Evolutionary conservation across 2,888 invertebrate species (phyloP), one percentile per base, ranked within the genome.

Genomic region (Troides aeacus): DNA sequence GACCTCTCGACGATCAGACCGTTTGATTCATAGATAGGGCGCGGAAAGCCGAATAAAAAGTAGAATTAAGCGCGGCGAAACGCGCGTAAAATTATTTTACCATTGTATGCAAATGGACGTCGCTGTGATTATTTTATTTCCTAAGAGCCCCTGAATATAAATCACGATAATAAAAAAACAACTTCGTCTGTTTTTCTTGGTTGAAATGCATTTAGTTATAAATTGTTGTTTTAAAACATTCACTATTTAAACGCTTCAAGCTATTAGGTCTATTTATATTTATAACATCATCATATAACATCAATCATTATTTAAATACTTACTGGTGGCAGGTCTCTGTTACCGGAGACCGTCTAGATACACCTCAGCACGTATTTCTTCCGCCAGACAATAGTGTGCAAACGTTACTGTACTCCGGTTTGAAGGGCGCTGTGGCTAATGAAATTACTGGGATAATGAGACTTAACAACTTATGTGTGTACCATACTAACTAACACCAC

Each of bases 81-180:
- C 91, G 89, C 92, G 92, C 92, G 92, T 92, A 92, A 92, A 92
- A 92, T 92, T 92, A 92, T 92, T 92, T 92, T 92, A 90, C 92
- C 92, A 92, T 92, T 92, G 92, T 92, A 92, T 92, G 92, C 92
- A 92, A 92, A 92, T 92, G 86, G 78, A 85, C 83, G 85, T 84
- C 80, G 87, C 86, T 81, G 91, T 92, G 92, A 92, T 92, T 92
- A 92, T 92, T 92, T 92, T 92, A 92, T 92, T 92, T 92, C 89
- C 90, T 92, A 91, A 89, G 89, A 91, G 84, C 81, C 83, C 81
- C 83, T 81, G 87, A 86, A 85, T 89, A 92, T 92, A 92, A 92
- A 92, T 92, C 89, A 85, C 84, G 86, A 81, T 86, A 84, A 84
- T 90, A 89, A 90, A 90, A 89, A 90, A 77, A 84, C 82, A 87